phyloP scores from a whole-genome alignment of 2,888 invertebrate species.

The Ophion ellenae region DNA sequence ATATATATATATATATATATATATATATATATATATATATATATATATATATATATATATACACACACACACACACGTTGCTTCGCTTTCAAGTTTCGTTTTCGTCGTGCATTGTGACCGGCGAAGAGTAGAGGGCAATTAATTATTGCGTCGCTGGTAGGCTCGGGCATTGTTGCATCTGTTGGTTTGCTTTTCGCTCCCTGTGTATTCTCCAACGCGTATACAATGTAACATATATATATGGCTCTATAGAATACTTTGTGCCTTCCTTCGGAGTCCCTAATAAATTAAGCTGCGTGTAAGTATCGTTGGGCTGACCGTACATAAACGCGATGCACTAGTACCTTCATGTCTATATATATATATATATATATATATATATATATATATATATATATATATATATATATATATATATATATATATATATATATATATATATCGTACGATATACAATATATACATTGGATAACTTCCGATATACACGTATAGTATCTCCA shows the following conservation, averaged over 20 bases:
- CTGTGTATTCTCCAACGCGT: constrained; percentile 49
- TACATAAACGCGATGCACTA: constrained; percentile 22
- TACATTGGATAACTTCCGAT: constrained; percentile 17
- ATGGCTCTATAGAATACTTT: constrained; percentile 56
- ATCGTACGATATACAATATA: constrained; percentile 29
- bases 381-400: constrained; percentile 3
- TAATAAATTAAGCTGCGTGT: constrained; percentile 71
- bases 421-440: constrained; percentile 3
- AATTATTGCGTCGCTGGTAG: constrained; percentile 80
- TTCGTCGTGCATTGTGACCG: constrained; percentile 75
- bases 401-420: constrained; percentile 13
- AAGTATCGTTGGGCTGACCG: constrained; percentile 59
- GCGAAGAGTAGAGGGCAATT: constrained; percentile 76
- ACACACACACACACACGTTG: not conserved
- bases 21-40: constrained; percentile 31
- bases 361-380: constrained; percentile 12
- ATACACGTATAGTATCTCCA: not conserved
- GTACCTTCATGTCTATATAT: constrained; percentile 1
- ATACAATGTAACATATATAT: constrained; percentile 30
- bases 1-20: constrained; percentile 26
- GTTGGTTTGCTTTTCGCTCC: constrained; percentile 65
- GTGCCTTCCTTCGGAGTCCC: constrained; percentile 64
- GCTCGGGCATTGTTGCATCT: constrained; percentile 77
- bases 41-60: constrained; percentile 28
- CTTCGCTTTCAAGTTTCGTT: constrained; percentile 33